Conservation (phyloP, 2,113 vertebrate species). For the Apaloderma vittatum region DNA sequence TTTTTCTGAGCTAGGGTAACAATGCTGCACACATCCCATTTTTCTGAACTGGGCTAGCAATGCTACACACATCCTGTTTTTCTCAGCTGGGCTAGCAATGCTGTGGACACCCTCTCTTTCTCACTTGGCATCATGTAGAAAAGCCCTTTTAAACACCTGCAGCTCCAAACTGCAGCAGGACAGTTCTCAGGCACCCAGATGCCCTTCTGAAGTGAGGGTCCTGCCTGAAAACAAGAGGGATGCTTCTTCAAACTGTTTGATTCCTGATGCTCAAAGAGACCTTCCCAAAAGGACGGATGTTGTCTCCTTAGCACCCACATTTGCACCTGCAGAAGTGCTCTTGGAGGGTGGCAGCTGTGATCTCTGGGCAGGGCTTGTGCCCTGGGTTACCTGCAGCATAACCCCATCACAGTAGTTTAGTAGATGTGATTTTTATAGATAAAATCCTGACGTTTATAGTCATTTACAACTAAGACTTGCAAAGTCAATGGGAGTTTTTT, state of each 20-base stretch:
- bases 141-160: background rate
- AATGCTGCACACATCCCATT: too few species aligned
- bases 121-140: fast-evolving
- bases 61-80: fast-evolving
- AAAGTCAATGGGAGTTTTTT: background rate
- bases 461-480: background rate
- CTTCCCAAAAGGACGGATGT: background rate
- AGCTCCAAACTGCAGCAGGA: background rate
- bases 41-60: background rate
- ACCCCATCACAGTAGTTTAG: background rate
- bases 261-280: background rate
- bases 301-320: background rate
- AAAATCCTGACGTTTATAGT: background rate
- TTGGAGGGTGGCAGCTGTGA: background rate
- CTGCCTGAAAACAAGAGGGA: background rate
- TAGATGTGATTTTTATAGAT: background rate
- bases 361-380: too few species aligned
- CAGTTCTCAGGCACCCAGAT: background rate
- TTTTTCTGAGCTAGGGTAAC: background rate
- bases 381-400: background rate
- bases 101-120: fast-evolving
- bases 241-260: background rate
- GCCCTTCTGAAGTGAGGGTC: background rate
- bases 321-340: fast-evolving
- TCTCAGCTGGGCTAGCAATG: background rate